Percentiles rank a stretch among this genome's conserved stretches.
These are phyloP conservation scores for Pasiphila rectangulata DNA, from an alignment of 2,888 invertebrate genomes.

Conservation along the genomic window DNA sequence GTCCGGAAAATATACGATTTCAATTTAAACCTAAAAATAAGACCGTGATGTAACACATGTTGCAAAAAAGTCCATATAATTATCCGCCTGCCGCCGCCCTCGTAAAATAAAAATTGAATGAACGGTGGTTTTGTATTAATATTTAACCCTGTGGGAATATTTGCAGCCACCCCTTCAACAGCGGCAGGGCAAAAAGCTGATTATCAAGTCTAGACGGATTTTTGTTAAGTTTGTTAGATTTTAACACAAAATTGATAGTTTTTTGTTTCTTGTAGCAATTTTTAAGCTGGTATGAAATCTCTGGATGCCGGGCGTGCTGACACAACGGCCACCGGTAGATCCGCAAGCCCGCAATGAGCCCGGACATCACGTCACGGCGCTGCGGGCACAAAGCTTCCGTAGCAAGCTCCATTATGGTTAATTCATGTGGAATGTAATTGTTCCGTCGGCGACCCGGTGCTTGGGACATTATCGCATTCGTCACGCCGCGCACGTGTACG, in stretches of 20 bases:
- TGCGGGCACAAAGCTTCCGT: constrained; percentile 66
- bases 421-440: constrained; percentile 78
- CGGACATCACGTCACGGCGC: constrained; percentile 62
- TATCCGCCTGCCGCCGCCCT: not conserved
- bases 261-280: constrained; percentile 1
- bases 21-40: not conserved
- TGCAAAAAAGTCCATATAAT: constrained; percentile 4
- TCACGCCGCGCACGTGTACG: constrained; percentile 78
- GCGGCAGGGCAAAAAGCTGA: constrained; percentile 10
- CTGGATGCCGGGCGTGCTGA: constrained; percentile 8
- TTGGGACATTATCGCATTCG: constrained; percentile 76
- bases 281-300: constrained; percentile 1
- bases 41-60: not conserved
- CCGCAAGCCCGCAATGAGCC: constrained; percentile 55
- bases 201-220: constrained; percentile 14
- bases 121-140: constrained; percentile 15
- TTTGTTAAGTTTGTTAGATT: not conserved
- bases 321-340: constrained; percentile 23
- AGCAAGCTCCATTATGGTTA: constrained; percentile 68
- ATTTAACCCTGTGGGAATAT: constrained; percentile 21
- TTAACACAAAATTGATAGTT: too few relatives aligned
- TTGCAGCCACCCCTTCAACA: constrained; percentile 19
- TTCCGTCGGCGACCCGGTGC: constrained; percentile 56
- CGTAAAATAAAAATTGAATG: constrained; percentile 16
- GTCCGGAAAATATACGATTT: too few relatives aligned